Evolutionary conservation across 1,140 invertebrate genomes (phyloP).

Genomic region (Pissodes strobi): DNA sequence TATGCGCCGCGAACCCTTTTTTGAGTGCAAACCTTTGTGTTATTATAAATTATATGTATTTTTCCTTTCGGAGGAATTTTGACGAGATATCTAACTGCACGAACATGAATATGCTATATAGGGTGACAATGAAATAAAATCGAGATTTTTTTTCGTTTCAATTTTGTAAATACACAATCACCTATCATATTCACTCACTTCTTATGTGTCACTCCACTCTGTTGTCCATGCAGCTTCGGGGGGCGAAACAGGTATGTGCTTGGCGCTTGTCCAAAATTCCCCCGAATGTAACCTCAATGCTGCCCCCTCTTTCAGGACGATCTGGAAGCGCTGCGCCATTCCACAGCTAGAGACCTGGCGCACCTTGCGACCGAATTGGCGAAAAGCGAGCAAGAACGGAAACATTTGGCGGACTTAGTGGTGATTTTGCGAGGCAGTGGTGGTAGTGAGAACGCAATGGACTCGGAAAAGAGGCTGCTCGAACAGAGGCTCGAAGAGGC

Average conservation of each 20-base stretch:
- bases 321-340: constrained; percentile 67
- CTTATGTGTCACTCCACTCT: constrained; percentile 2
- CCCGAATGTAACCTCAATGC: not conserved
- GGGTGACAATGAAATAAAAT: too few relatives aligned
- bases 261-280: constrained; percentile 11
- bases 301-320: constrained; percentile 73
- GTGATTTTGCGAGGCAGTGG: constrained; percentile 66
- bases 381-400: constrained; percentile 65
- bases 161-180: not conserved
- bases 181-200: not conserved
- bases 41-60: too few relatives aligned
- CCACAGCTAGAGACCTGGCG: constrained; percentile 65
- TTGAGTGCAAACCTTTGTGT: too few relatives aligned
- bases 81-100: too few relatives aligned
- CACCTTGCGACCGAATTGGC: constrained; percentile 63
- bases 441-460: constrained; percentile 57
- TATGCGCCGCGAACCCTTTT: too few relatives aligned
- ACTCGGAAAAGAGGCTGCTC: constrained; percentile 66
- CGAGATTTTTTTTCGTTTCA: too few relatives aligned
- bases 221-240: constrained; percentile 1
- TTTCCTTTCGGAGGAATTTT: too few relatives aligned
- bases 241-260: constrained; percentile 49
- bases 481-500: constrained; percentile 81
- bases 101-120: too few relatives aligned
- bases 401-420: constrained; percentile 69